phyloP scores from a whole-genome alignment of 1,140 invertebrate genomes.

The Cydia amplana region DNA sequence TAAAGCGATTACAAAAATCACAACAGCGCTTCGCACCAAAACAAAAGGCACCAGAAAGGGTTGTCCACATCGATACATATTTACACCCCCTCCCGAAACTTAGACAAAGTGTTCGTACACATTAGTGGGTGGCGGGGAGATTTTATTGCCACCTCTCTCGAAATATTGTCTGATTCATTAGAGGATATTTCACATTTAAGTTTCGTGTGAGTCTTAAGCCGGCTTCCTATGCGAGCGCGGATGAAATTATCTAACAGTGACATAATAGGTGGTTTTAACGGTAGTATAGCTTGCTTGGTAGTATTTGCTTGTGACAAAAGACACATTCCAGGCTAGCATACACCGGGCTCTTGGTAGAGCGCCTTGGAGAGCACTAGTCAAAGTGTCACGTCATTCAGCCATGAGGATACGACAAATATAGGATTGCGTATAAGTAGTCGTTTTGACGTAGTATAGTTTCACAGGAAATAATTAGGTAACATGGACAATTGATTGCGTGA shows the following conservation, averaged over 20 bases:
- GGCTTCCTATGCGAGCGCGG: slow-evolving; percentile 42
- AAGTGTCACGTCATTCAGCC: too few relatives aligned
- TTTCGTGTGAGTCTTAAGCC: slow-evolving; percentile 72
- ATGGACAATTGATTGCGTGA: too few relatives aligned
- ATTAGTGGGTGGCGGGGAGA: slow-evolving; percentile 70
- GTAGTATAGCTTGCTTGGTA: too few relatives aligned
- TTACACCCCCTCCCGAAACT: slow-evolving; percentile 68
- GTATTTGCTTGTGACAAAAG: too few relatives aligned
- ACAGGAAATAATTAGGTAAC: too few relatives aligned
- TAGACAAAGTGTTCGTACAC: slow-evolving; percentile 74
- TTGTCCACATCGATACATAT: slow-evolving; percentile 75
- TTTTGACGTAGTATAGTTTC: too few relatives aligned
- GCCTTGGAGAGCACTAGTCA: too few relatives aligned
- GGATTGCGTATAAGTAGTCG: too few relatives aligned
- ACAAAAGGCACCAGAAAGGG: slow-evolving; percentile 15
- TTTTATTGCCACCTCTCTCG: slow-evolving; percentile 78
- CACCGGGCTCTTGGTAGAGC: too few relatives aligned
- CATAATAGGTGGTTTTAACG: too few relatives aligned
- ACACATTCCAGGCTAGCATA: too few relatives aligned
- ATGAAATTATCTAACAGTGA: slow-evolving; percentile 33
- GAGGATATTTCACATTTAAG: slow-evolving; percentile 79
- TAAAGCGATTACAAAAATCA: not conserved
- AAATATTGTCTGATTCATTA: slow-evolving; percentile 80
- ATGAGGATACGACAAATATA: too few relatives aligned
- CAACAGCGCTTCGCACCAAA: not conserved